Percentiles rank a stretch among this genome's conserved stretches.
phyloP scores from a whole-genome alignment of 2,888 invertebrate species.

The Ellobium chinense region DNA sequence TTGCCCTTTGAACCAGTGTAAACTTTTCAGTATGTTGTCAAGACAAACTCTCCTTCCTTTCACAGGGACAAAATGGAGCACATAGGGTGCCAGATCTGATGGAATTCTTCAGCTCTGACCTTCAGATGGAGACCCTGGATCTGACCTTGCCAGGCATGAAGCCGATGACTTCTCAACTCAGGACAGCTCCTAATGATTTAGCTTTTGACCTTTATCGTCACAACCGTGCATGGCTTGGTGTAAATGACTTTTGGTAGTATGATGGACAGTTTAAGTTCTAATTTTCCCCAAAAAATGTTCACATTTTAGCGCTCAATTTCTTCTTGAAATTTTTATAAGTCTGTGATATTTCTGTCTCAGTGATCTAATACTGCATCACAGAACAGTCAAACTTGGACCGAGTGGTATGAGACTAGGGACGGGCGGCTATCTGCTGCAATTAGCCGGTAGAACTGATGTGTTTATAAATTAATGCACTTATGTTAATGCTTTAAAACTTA shows the following conservation, averaged over 20 bases:
- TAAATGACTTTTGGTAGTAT: conserved; percentile 37
- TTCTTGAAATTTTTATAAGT: neutral
- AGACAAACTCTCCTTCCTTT: neutral
- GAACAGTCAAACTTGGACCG: no score
- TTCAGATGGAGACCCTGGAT: conserved; percentile 67
- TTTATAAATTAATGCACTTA: no score
- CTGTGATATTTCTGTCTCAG: no score
- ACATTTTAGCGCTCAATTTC: neutral
- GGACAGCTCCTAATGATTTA: conserved; percentile 57
- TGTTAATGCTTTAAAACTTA: no score
- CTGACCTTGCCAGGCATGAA: conserved; percentile 58
- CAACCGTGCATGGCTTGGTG: conserved; percentile 68
- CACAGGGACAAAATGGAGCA: conserved; percentile 36
- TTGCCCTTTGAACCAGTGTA: no score
- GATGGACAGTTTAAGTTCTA: no score
- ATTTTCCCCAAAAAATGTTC: no score
- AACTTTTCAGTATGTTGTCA: no score
- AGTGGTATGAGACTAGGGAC: no score
- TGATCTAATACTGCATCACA: neutral
- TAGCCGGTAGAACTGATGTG: no score
- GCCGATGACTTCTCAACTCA: conserved; percentile 53
- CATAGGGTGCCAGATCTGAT: conserved; percentile 68
- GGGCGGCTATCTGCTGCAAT: no score
- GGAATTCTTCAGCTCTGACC: conserved; percentile 70
- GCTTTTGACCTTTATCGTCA: conserved; percentile 74